Base-by-base conservation (phyloP, 2,113 vertebrate genomes). In the Zonotrichia leucophrys region DNA sequence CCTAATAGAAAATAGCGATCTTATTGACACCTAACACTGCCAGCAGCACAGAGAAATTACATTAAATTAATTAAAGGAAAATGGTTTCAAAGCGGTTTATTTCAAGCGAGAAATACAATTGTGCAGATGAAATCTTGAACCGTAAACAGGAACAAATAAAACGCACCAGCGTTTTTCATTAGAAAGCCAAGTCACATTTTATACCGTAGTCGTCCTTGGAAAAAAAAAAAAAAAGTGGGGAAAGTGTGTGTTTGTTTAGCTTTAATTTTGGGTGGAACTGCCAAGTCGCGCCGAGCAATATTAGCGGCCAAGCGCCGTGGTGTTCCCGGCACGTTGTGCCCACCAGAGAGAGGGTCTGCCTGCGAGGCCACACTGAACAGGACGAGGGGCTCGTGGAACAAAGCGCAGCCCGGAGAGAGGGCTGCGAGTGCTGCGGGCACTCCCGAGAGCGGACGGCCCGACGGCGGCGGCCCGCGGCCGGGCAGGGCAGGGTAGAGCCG, bases 11-110 rank as follows among this genome's bases (percentile, higher is more conserved):
- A 94, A 74, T 11, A 77, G 76, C 62, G 90, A 88, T 35, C 60
- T 89, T 78, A 74, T 9, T 73, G 42, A 55, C 86, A 87, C 52
- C 44, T 67, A 67, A 41, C 21, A 63, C 73, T 89, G 47, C 76
- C 76, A 83, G 73, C 85, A 52, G 62, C 87, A 87, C 42, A 12
- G 62, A 44, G 68, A 95, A 97, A 87, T 89, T 42, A 53, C 83
- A 81, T 92, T 90, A 91, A 75, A 83, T 97, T 96, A 93, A 96
- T 95, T 95, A 96, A 93, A 93, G 91, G 74, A 81, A 83, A 80
- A 88, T 73, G 67, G 55, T 95, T 94, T 95, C 86, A 92, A 89
- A 94, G 69, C 72, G 27, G 47, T 73, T 95, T 95, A 83, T 96
- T 82, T 93, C 72, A 95, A 96, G 75, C 74, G 66, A 92, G 74